phyloP scores from a whole-genome alignment of 2,113 vertebrate genomes.

The Gallinago media region DNA sequence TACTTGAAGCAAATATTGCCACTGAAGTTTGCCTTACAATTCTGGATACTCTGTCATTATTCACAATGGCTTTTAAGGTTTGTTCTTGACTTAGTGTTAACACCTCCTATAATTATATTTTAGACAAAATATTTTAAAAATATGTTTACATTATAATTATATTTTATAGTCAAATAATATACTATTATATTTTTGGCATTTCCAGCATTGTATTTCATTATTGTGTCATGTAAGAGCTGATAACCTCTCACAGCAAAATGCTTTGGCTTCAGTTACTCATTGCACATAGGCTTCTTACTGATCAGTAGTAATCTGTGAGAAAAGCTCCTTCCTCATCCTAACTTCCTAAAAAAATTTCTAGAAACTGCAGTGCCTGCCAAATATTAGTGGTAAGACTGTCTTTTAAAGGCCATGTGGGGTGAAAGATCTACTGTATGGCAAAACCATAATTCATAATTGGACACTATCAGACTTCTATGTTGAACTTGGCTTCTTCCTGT shows the following conservation, averaged over 20 bases:
- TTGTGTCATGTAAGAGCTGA: background rate
- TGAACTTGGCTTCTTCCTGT: background rate
- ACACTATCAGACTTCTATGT: background rate
- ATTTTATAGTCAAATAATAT: background rate
- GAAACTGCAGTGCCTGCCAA: background rate
- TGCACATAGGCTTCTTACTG: background rate
- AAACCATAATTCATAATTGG: background rate
- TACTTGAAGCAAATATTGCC: slow-evolving; percentile 95
- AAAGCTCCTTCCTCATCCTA: background rate
- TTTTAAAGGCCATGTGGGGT: background rate
- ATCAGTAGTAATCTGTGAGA: background rate
- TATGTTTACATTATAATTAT: background rate
- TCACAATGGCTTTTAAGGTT: slow-evolving; percentile 98
- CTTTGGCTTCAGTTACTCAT: background rate
- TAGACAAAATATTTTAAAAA: background rate
- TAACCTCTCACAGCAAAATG: background rate
- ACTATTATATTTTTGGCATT: background rate
- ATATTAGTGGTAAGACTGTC: background rate
- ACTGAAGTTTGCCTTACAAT: slow-evolving; percentile 97
- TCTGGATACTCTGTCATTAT: slow-evolving; percentile 93
- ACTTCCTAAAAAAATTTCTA: background rate
- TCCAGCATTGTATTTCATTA: background rate
- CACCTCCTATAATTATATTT: background rate
- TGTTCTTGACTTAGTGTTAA: background rate
- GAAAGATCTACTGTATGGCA: background rate